A percentile compares a stretch with the other conserved stretches of the same genome.
phyloP scores from a whole-genome alignment of 2,797 vertebrate species.

The Stomatorhinus walkeri region DNA sequence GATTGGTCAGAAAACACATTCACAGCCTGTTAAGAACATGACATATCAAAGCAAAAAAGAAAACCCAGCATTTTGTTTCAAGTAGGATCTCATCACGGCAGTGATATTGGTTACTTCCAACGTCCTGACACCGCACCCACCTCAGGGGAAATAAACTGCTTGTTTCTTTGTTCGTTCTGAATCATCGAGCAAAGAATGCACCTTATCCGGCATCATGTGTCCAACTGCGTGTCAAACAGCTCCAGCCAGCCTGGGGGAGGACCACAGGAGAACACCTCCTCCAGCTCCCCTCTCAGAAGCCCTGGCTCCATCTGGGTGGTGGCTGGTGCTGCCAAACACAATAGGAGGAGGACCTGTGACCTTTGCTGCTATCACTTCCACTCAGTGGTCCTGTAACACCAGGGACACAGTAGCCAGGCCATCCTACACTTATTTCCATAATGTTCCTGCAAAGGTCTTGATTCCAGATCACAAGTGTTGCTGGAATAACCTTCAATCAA shows the following conservation, averaged over 20 bases:
- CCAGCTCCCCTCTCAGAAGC: background rate
- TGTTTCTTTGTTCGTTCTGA: background rate
- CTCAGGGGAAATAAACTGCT: background rate
- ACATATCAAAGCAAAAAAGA: background rate
- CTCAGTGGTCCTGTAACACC: background rate
- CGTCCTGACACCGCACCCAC: background rate
- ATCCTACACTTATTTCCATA: background rate
- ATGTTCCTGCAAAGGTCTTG: background rate
- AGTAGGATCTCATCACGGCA: background rate
- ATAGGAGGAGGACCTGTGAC: background rate
- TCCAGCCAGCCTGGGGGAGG: background rate
- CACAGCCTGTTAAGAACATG: background rate
- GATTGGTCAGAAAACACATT: background rate
- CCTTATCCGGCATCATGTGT: background rate
- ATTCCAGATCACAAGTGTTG: background rate
- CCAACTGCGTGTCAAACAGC: background rate
- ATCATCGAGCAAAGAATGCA: background rate
- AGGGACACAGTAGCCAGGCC: background rate
- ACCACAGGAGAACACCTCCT: background rate
- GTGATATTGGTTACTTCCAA: background rate
- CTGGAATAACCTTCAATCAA: background rate
- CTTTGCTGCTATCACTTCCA: background rate
- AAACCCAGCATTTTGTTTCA: background rate
- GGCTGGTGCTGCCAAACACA: background rate
- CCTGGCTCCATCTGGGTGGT: background rate